phyloP scores from a whole-genome alignment of 2,888 invertebrate species.

The Hydraecia micacea region DNA sequence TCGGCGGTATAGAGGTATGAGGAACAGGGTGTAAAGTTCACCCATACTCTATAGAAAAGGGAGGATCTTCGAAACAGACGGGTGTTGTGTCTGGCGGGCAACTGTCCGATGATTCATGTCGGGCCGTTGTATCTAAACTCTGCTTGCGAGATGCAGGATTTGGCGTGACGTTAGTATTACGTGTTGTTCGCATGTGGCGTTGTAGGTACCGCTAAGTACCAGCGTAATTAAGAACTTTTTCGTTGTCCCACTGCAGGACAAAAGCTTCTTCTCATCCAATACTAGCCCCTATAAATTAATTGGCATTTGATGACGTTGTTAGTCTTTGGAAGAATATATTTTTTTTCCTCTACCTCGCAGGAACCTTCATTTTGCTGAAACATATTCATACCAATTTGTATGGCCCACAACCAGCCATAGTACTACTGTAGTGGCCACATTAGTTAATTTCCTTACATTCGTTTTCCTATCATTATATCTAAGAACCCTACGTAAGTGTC shows the following conservation, averaged over 20 bases:
- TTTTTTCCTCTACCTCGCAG: background rate
- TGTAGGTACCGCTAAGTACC: too few relatives aligned
- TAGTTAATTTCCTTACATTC: conserved; percentile 37
- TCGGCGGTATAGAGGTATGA: too few relatives aligned
- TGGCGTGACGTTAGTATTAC: too few relatives aligned
- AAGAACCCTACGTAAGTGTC: conserved; percentile 26
- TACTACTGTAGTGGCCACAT: conserved; percentile 9
- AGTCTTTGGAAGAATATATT: background rate
- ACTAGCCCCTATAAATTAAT: background rate
- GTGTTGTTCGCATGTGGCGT: too few relatives aligned
- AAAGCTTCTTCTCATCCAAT: background rate
- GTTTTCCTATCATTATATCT: conserved; percentile 35
- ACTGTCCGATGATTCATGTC: too few relatives aligned
- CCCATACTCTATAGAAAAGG: too few relatives aligned
- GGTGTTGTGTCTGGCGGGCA: too few relatives aligned
- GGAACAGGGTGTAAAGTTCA: too few relatives aligned
- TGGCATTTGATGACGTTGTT: background rate
- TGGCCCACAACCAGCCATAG: background rate
- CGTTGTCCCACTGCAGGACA: background rate
- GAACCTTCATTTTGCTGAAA: background rate
- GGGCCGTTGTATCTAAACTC: too few relatives aligned
- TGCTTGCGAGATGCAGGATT: too few relatives aligned
- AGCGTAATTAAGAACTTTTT: background rate
- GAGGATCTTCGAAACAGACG: too few relatives aligned
- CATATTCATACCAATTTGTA: conserved; percentile 6